Base-by-base conservation (phyloP, 2,113 vertebrate species). In the Ceyx melanurus region DNA sequence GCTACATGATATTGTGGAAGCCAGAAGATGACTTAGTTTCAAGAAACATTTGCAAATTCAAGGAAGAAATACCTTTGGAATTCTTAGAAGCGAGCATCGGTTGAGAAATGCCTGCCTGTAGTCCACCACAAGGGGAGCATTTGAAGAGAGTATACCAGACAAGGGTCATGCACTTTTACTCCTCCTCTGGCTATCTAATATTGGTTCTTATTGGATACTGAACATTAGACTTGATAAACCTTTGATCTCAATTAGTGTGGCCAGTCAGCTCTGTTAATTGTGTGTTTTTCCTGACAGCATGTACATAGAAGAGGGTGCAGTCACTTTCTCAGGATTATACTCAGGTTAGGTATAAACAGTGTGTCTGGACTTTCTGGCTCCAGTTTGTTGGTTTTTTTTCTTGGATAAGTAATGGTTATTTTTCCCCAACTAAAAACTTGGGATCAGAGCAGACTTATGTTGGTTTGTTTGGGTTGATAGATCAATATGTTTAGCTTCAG, bases 271-370 rank as follows among this genome's bases (percentile, higher is more conserved):
- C 67, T 53, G 6, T 31, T 37, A 65, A 35, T 60, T 20, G 3
- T n/a, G 2, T n/a, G 53, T 82, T 79, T 82, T 79, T 70, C 33
- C 51, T 78, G 61, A 31, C 37, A 0, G 0, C 2, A 1, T 33
- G 46, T 77, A 11, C 61, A 2, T 4, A 31, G 31, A 62, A 50
- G 28, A 68, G 37, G 33, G 31, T 50, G 61, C 70, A 66, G 46
- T 62, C 33, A 22, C 14, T 62, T 84, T 19, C 48, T 6, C 15
- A 19, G 31, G 46, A 1, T 12, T 60, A 21, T 89, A 42, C 31
- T 62, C 43, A 33, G 23, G 13, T 57, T 37, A 48, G 26, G 23
- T 74, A 3, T 50, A 62, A 85, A 37, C 2, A 11, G 7, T 31
- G 23, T 46, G 37, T 50, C 37, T 78, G 73, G 60, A 18, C 77